These are phyloP conservation scores for Bungarus multicinctus DNA, from an alignment of 2,113 vertebrate species.

Conservation along the genomic window DNA sequence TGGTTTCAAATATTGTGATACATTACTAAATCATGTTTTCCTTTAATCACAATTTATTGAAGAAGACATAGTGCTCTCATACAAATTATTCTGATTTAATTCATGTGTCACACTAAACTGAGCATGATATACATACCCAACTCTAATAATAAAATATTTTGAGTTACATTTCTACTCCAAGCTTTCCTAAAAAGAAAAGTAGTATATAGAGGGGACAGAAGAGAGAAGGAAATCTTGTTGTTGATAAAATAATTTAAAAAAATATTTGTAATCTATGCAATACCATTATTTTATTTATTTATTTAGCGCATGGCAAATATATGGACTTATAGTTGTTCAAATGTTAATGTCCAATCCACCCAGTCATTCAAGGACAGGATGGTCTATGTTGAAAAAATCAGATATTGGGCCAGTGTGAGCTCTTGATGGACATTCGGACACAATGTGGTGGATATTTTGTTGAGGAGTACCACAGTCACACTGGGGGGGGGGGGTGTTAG, in stretches of 20 bases:
- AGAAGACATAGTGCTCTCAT: not conserved
- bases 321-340: too few relatives aligned
- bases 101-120: not conserved
- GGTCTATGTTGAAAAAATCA: too few relatives aligned
- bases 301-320: too few relatives aligned
- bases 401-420: too few relatives aligned
- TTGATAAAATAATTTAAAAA: not conserved
- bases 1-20: not conserved
- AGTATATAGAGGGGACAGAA: not conserved
- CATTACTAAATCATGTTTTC: not conserved
- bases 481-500: rapidly evolving
- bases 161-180: not conserved
- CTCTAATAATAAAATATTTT: not conserved
- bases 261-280: not conserved
- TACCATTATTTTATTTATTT: not conserved
- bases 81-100: not conserved
- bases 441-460: too few relatives aligned
- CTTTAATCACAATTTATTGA: not conserved
- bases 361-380: too few relatives aligned
- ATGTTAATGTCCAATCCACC: too few relatives aligned
- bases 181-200: not conserved
- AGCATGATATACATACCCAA: not conserved
- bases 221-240: not conserved
- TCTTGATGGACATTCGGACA: too few relatives aligned
- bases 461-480: too few relatives aligned